phyloP scores from a whole-genome alignment of 2,888 invertebrate genomes.

The Papilio protenor region DNA sequence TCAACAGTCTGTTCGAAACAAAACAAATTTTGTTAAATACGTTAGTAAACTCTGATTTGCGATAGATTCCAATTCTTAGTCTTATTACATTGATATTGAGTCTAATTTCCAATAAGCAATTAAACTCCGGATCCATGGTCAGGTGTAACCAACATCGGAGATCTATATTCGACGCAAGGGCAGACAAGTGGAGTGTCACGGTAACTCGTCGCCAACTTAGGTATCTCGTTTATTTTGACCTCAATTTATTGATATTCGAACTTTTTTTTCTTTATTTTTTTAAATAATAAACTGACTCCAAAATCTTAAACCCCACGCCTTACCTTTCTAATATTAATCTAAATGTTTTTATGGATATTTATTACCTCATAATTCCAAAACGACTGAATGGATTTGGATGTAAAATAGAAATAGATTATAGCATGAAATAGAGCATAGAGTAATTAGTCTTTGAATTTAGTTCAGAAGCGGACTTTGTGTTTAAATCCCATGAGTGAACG shows the following conservation, averaged over 20 bases:
- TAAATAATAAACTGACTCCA: neutral
- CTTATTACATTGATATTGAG: neutral
- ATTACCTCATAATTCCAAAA: no score
- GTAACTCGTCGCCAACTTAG: conserved; percentile 20
- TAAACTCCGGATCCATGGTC: neutral
- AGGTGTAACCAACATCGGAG: neutral
- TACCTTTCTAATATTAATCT: neutral
- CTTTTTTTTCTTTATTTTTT: neutral
- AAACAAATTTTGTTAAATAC: neutral
- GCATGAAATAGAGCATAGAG: neutral
- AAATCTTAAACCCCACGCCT: neutral
- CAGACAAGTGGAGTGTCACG: conserved; percentile 20
- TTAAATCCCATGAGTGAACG: conserved; percentile 22
- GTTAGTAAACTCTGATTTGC: neutral
- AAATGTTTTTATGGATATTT: neutral
- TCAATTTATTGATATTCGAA: conserved; percentile 19
- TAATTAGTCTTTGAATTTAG: neutral
- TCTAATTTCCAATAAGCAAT: neutral
- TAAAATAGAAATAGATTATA: neutral
- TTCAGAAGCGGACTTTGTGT: neutral
- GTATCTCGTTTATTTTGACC: conserved; percentile 19
- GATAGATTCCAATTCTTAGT: neutral
- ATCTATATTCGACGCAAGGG: conserved; percentile 36
- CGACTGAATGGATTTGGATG: no score
- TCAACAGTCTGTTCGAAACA: neutral